phyloP scores from a whole-genome alignment of 1,140 invertebrate species.

The Holcopasites calliopsidis region DNA sequence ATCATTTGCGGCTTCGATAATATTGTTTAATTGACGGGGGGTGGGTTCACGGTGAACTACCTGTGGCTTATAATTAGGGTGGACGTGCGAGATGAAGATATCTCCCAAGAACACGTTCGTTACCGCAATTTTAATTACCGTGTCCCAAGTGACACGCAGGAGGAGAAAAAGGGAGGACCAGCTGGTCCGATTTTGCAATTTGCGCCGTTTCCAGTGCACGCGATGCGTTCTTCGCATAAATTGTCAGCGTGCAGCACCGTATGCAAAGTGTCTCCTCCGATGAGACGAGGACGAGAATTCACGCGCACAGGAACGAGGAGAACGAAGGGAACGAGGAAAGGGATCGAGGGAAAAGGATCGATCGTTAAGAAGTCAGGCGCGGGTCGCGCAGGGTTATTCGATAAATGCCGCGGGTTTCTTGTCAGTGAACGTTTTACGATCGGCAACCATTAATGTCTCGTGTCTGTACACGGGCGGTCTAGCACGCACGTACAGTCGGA shows the following conservation, averaged over 20 bases:
- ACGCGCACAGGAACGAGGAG: not conserved
- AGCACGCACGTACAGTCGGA: constrained; percentile 48
- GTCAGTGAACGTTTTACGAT: constrained; percentile 50
- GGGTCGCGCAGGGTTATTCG: constrained; percentile 49
- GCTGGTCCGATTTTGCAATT: constrained; percentile 65
- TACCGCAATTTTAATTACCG: constrained; percentile 69
- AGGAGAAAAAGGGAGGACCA: constrained; percentile 25
- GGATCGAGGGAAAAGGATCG: not conserved
- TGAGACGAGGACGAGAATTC: not conserved
- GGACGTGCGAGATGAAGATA: constrained; percentile 64
- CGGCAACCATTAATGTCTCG: constrained; percentile 53
- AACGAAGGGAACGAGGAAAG: constrained; percentile 1
- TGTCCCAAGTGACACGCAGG: constrained; percentile 62
- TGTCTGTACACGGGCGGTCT: constrained; percentile 14
- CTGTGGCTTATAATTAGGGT: constrained; percentile 67
- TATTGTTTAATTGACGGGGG: not conserved
- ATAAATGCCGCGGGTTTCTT: constrained; percentile 47
- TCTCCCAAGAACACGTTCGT: constrained; percentile 53
- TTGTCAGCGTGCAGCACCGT: not conserved
- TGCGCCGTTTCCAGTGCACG: constrained; percentile 68
- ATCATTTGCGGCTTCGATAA: not conserved
- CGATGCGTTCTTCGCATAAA: constrained; percentile 50
- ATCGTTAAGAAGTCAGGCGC: constrained; percentile 27
- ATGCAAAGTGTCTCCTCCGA: not conserved
- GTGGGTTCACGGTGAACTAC: not conserved